Base-by-base conservation (phyloP, 1,140 invertebrate genomes). In the Drosophila miranda region DNA sequence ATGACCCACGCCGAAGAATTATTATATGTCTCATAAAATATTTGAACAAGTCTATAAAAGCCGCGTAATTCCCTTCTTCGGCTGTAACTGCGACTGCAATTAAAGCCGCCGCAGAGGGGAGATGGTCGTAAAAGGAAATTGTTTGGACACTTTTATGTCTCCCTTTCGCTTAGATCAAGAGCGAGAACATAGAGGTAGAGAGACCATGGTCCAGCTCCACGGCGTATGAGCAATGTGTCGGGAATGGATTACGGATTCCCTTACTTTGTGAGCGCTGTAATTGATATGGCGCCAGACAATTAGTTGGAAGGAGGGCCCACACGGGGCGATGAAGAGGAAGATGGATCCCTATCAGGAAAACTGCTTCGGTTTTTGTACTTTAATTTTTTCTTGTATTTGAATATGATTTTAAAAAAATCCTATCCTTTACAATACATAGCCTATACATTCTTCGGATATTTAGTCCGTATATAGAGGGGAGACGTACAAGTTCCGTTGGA, bases 21-120 rank as follows among this genome's bases (percentile, higher is more conserved):
- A 86, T 84, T 84, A 84, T 84, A 74, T 73, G 81, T 81, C 81
- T 86, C 80, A 72, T 84, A 84, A 84, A 84, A 77, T 84, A 84
- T 84, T 86, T 84, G 81, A 77, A 84, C 81, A 86, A 86, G 76
- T 84, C 81, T 74, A 84, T 84, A 84, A 84, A 81, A 77, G 80
- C 81, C 63, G 77, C 77, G 81, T 80, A 77, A 86, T 86, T 67
- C 83, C 69, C 63, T 76, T 76, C 64, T 43, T 19, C 13, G 50
- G 13, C 28, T 34, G 30, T 34, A 3, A 34, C 9, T 34, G 30
- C 30, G 9, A 30, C 48, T 80, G 63, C 81, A 84, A 84, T 73
- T 86, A 80, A 83, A 83, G 50, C 21, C 30, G 1, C 14, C 6
- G 57, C 46, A 30, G 7, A 8, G 28, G 7, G 2, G 3, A 38